These are phyloP conservation scores for Lepus americanus DNA, from an alignment of 2,113 vertebrate species.

Conservation along the genomic window DNA sequence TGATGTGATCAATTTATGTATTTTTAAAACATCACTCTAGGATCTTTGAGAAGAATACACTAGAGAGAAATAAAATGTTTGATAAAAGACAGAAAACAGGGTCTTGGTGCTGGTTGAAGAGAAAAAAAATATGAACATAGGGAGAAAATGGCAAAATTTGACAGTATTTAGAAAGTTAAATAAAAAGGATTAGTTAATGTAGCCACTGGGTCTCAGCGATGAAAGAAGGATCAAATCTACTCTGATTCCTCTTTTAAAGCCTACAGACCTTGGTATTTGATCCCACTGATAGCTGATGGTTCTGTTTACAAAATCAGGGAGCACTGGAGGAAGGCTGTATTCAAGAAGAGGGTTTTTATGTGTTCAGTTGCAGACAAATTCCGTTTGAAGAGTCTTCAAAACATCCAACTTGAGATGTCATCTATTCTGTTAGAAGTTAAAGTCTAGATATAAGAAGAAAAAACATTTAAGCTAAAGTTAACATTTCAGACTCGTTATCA, in stretches of 20 bases:
- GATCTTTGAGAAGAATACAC: neutral
- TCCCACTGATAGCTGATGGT: neutral
- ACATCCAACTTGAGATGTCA: conserved; percentile 7
- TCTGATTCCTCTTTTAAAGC: neutral
- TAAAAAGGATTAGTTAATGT: neutral
- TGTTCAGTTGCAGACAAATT: neutral
- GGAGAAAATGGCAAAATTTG: neutral
- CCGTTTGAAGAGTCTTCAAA: neutral
- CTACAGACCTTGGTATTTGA: neutral
- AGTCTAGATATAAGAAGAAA: neutral
- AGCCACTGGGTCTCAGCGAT: neutral
- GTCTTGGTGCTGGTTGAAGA: neutral
- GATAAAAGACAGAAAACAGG: neutral
- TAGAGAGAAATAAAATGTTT: neutral
- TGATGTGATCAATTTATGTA: neutral
- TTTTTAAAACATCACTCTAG: neutral
- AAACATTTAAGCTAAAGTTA: conserved; percentile 1
- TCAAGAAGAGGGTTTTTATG: neutral
- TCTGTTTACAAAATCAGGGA: neutral
- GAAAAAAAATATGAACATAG: neutral
- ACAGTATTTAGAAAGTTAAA: neutral
- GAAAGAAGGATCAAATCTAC: conserved; percentile 2
- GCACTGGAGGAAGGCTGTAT: neutral
- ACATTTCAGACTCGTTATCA: neutral
- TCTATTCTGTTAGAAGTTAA: conserved; percentile 17